These are phyloP conservation scores for Drosophila leontia DNA, from an alignment of 1,140 invertebrate species.

Conservation along the genomic window DNA sequence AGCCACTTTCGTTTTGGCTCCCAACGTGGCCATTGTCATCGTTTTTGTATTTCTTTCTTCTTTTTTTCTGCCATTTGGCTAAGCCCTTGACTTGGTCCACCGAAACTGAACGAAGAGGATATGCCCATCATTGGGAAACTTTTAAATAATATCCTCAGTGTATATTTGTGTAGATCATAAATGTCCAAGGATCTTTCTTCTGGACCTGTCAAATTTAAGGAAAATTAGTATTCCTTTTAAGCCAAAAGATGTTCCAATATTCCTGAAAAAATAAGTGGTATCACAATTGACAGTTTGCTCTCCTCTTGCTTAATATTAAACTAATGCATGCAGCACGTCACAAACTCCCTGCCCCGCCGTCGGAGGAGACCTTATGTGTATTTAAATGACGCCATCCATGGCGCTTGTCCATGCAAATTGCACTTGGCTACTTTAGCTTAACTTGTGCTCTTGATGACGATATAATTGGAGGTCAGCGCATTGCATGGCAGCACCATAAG, in stretches of 20 bases:
- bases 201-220: too few relatives aligned
- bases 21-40: constrained; percentile 56
- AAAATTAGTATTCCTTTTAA: not conserved
- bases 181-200: too few relatives aligned
- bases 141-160: not conserved
- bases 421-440: constrained; percentile 51
- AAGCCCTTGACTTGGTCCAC: constrained; percentile 40
- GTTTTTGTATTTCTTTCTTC: constrained; percentile 9
- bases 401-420: constrained; percentile 58
- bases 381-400: constrained; percentile 57
- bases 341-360: constrained; percentile 14
- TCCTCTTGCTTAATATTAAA: constrained; percentile 71
- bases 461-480: constrained; percentile 64
- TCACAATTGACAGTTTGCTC: constrained; percentile 61
- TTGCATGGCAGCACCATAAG: constrained; percentile 11
- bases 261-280: not conserved
- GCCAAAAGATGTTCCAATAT: not conserved
- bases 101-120: constrained; percentile 3
- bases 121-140: constrained; percentile 11
- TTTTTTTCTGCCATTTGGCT: constrained; percentile 45
- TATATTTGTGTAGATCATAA: not conserved
- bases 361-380: constrained; percentile 37
- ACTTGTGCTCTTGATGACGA: constrained; percentile 69
- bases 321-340: constrained; percentile 61
- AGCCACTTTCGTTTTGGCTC: constrained; percentile 56